A percentile compares a stretch with the other conserved stretches of the same genome.
These are phyloP conservation scores for Cyanocitta stelleri DNA, from an alignment of 2,113 vertebrate genomes.

Conservation along the genomic window DNA sequence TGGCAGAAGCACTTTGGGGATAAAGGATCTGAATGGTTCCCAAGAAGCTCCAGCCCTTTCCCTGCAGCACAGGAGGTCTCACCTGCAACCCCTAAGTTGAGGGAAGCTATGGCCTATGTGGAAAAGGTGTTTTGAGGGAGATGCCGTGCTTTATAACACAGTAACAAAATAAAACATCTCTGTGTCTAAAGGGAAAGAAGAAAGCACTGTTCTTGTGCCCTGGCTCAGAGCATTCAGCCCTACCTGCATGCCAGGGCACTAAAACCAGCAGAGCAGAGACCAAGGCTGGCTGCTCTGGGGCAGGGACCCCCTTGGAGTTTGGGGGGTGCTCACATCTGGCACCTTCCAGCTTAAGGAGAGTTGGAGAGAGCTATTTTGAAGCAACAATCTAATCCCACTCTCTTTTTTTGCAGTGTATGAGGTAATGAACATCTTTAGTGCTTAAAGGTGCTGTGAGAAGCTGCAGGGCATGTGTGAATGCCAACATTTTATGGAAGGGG, in stretches of 20 bases:
- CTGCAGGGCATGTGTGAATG: constrained; percentile 43
- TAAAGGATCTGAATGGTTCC: fast-evolving
- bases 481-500: constrained; percentile 53
- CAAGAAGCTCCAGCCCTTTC: neutral
- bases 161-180: neutral
- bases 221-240: neutral
- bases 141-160: neutral
- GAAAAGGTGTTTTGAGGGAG: neutral
- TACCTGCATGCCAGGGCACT: neutral
- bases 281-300: neutral
- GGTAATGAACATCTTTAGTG: constrained; percentile 31
- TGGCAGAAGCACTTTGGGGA: neutral
- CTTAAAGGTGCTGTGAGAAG: constrained; percentile 46
- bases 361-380: neutral
- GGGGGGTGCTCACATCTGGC: neutral
- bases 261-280: neutral
- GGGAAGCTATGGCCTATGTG: neutral
- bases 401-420: neutral
- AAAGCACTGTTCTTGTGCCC: neutral
- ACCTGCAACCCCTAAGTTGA: neutral
- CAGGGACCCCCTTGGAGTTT: neutral
- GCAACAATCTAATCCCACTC: neutral
- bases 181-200: neutral
- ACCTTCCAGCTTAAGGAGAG: neutral
- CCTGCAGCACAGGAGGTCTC: neutral